A percentile compares a stretch with the other conserved stretches of the same genome.
Evolutionary conservation across 1,140 invertebrate genomes (phyloP).

Genomic region (Caenorhabditis elegans): DNA sequence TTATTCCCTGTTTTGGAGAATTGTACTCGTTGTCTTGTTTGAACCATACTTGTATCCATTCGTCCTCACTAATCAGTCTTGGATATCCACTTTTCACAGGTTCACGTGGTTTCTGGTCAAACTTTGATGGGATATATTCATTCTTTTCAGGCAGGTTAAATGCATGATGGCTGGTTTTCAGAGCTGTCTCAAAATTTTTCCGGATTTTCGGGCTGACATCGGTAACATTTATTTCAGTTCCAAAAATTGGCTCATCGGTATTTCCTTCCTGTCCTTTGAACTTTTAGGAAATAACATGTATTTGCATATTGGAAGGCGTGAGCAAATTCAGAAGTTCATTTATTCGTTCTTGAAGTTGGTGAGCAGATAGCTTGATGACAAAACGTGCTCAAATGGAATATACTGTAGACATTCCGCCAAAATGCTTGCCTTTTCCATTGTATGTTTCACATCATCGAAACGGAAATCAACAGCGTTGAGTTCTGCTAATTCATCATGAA

Average conservation of each 20-base stretch:
- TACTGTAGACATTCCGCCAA: conserved; percentile 75
- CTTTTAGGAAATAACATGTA: conserved; percentile 75
- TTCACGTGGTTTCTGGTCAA: conserved; percentile 76
- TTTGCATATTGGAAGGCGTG: conserved; percentile 78
- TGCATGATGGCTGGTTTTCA: conserved; percentile 67
- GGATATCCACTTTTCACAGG: conserved; percentile 70
- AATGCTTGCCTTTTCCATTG: conserved; percentile 74
- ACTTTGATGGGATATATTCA: conserved; percentile 85
- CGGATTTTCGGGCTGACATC: conserved; percentile 69
- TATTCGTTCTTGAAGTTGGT: conserved; percentile 81
- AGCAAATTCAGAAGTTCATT: conserved; percentile 75
- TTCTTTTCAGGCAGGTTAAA: conserved; percentile 80
- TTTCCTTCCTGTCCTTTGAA: conserved; percentile 70
- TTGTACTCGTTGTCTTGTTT: conserved; percentile 89
- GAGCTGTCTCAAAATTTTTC: conserved; percentile 28
- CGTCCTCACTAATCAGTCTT: conserved; percentile 77
- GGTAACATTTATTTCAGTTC: conserved; percentile 80
- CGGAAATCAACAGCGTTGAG: conserved; percentile 80
- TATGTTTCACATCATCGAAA: conserved; percentile 87
- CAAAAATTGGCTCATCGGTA: conserved; percentile 81
- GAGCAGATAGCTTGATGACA: conserved; percentile 77
- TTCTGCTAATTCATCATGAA: conserved; percentile 83
- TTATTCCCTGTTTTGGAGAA: conserved; percentile 82
- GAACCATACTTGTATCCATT: conserved; percentile 82
- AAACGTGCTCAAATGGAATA: conserved; percentile 82